These are phyloP conservation scores for Halcyon leucocephala DNA, from an alignment of 2,797 vertebrate species.

Conservation along the genomic window DNA sequence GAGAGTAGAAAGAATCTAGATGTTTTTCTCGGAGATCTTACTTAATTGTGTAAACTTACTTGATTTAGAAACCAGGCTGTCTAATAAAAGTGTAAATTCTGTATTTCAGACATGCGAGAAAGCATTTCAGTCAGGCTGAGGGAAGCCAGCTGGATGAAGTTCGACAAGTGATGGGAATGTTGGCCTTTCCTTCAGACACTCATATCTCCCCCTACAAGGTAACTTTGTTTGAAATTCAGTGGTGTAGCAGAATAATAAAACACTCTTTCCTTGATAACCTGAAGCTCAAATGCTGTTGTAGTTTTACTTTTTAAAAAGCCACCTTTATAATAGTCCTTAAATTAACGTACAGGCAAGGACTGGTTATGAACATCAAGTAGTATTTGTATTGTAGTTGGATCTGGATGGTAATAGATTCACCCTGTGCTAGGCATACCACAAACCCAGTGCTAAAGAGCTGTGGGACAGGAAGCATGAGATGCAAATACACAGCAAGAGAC, in stretches of 20 bases:
- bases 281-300: neutral
- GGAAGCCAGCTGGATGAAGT: conserved; percentile 98
- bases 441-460: neutral
- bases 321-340: neutral
- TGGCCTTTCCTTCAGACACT: conserved; percentile 98
- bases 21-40: neutral
- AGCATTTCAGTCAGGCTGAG: conserved; percentile 98
- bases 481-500: neutral
- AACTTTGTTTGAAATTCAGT: neutral
- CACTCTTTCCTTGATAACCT: neutral
- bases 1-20: neutral
- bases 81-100: neutral
- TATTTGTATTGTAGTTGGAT: neutral
- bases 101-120: conserved; percentile 91
- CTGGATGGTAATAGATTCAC: neutral
- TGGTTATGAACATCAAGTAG: neutral
- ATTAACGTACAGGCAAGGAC: too few relatives aligned
- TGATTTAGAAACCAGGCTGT: neutral
- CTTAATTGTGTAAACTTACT: neutral
- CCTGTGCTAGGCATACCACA: neutral
- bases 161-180: conserved; percentile 99
- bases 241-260: neutral
- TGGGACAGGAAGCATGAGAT: neutral
- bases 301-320: neutral
- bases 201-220: conserved; percentile 99